Base-by-base conservation (phyloP, 1,140 invertebrate species). In the Zaprionus davidi region DNA sequence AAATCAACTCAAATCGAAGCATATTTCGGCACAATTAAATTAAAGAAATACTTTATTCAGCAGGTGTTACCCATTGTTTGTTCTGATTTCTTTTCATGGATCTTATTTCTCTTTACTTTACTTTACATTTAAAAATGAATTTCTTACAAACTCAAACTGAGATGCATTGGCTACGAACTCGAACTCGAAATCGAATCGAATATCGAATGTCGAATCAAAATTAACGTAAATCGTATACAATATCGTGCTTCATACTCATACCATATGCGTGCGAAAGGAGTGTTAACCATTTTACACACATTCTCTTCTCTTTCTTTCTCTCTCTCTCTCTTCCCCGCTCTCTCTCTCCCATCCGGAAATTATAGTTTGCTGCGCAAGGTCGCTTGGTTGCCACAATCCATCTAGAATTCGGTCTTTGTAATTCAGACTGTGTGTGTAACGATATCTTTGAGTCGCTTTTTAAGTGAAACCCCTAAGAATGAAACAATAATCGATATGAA, bases 341-440 rank as follows among this genome's bases (percentile, higher is more conserved):
- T 76, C 67, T 46, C 75, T 85, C 28, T 65, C 38, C 56, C 62
- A 60, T 58, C 66, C 64, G 84, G 79, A 79, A 82, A 59, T 46
- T 74, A 73, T 91, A 92, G 91, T 87, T 77, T 73, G 85, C 82
- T 75, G 75, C 87, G 59, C 91, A 92, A 79, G 91, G 91, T 73
- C 91, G 91, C 76, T 91, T 92, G 80, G 88, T 92, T 77, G 91
- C 91, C 62, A 92, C 91, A 66, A 92, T 92, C 62, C 91, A 92
- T 78, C 91, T 92, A 82, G 91, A 92, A 90, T 92, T 92, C 76
- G 91, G 91, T 91, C 91, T 92, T 78, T 92, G 91, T 79, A 92
- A 92, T 78, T 90, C 91, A 73, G 91, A 92, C 85, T 92, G 91
- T 92, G 91, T 92, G 91, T 92, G 91, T 92, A 92, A 88, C 74